A percentile compares a stretch with the other conserved stretches of the same genome.
Conservation (phyloP, 2,797 vertebrate species). For the Pantherophis alleghaniensis region DNA sequence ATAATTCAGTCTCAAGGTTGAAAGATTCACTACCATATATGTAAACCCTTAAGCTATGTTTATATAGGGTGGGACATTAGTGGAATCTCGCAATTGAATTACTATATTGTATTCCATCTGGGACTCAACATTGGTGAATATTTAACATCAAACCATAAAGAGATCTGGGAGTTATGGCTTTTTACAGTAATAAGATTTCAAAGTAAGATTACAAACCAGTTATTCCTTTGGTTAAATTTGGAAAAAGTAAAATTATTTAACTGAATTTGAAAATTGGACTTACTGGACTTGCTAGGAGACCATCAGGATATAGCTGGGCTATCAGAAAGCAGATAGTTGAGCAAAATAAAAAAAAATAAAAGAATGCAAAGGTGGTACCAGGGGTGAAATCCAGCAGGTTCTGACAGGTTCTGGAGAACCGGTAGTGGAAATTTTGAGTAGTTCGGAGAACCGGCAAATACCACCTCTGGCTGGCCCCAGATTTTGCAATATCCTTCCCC, state of each 20-base stretch:
- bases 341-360: background rate
- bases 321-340: background rate
- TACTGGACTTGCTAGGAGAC: background rate
- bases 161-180: conserved; percentile 75
- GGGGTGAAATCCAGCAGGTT: too few relatives aligned
- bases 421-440: too few relatives aligned
- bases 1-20: conserved; percentile 74
- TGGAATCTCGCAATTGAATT: conserved; percentile 79
- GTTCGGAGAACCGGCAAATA: too few relatives aligned
- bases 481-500: too few relatives aligned
- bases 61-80: conserved; percentile 78
- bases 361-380: background rate
- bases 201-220: conserved; percentile 58
- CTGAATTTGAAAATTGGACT: background rate
- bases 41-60: conserved; percentile 81
- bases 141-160: conserved; percentile 76
- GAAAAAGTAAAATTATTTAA: conserved; percentile 34
- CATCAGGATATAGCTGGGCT: background rate
- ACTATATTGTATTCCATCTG: conserved; percentile 79
- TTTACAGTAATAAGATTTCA: conserved; percentile 72
- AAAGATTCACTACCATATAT: conserved; percentile 71
- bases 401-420: too few relatives aligned
- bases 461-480: too few relatives aligned
- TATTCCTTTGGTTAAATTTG: conserved; percentile 47
- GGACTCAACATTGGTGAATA: conserved; percentile 74